phyloP scores from a whole-genome alignment of 2,888 invertebrate genomes.

The Leuctra nigra region DNA sequence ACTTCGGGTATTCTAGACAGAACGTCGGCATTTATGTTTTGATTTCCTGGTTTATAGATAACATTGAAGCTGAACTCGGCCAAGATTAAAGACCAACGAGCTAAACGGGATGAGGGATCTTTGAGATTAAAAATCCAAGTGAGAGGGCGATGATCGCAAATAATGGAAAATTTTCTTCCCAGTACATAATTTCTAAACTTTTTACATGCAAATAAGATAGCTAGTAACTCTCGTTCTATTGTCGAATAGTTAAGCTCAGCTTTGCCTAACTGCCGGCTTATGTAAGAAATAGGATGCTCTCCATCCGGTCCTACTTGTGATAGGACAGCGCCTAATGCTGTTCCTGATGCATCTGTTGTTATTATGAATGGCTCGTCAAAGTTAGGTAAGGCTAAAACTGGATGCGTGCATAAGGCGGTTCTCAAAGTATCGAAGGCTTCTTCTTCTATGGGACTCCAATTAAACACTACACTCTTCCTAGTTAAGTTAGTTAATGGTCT shows the following conservation, averaged over 20 bases:
- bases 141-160: constrained; percentile 20
- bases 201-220: constrained; percentile 13
- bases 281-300: constrained; percentile 23
- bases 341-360: constrained; percentile 22
- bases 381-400: not conserved
- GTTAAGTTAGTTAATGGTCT: not conserved
- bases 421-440: not conserved
- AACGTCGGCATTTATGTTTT: not conserved
- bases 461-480: not conserved
- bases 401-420: not conserved
- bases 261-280: constrained; percentile 10
- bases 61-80: not conserved
- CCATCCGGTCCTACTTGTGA: constrained; percentile 10
- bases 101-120: not conserved
- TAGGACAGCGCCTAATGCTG: constrained; percentile 24
- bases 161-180: constrained; percentile 23
- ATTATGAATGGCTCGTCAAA: not conserved
- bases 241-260: constrained; percentile 16
- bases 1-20: not conserved
- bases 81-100: not conserved
- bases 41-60: not conserved
- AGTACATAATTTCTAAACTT: constrained; percentile 24
- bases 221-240: constrained; percentile 24
- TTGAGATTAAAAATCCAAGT: constrained; percentile 18
- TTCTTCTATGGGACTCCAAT: not conserved